Evolutionary conservation across 2,113 vertebrate genomes (phyloP).

Genomic region (Lycocorax pyrrhopterus): DNA sequence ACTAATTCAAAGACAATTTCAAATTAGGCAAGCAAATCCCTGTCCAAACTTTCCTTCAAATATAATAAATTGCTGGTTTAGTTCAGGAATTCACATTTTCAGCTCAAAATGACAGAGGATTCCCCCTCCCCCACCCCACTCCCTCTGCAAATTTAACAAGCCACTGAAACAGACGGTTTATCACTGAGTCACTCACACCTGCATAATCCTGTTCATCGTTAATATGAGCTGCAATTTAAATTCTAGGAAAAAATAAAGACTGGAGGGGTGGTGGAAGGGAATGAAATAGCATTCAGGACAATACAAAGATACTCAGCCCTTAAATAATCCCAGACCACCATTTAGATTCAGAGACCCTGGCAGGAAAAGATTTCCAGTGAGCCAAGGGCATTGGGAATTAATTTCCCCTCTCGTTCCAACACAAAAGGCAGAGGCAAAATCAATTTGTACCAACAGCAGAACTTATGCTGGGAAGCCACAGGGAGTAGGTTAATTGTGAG

Average conservation of each 20-base stretch:
- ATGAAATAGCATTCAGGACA: background rate
- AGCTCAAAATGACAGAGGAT: background rate
- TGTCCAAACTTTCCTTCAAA: background rate
- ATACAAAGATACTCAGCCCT: background rate
- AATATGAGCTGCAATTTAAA: background rate
- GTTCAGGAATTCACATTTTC: background rate
- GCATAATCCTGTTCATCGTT: background rate
- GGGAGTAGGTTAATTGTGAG: conserved; percentile 32
- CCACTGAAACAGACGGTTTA: background rate
- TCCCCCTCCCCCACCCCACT: background rate
- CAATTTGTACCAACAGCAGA: conserved; percentile 11
- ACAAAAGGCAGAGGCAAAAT: background rate
- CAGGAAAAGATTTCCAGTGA: background rate
- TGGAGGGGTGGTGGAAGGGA: too few species aligned
- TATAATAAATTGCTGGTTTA: background rate
- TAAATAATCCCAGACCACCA: background rate
- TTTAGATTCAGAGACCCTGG: background rate
- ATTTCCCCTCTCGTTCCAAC: background rate
- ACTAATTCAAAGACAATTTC: background rate
- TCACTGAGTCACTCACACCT: background rate
- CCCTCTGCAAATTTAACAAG: background rate
- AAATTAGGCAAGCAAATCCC: background rate
- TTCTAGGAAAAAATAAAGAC: background rate
- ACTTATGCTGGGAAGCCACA: background rate
- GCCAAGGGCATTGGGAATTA: background rate